phyloP scores from a whole-genome alignment of 2,113 vertebrate species.

The Acinonyx jubatus region DNA sequence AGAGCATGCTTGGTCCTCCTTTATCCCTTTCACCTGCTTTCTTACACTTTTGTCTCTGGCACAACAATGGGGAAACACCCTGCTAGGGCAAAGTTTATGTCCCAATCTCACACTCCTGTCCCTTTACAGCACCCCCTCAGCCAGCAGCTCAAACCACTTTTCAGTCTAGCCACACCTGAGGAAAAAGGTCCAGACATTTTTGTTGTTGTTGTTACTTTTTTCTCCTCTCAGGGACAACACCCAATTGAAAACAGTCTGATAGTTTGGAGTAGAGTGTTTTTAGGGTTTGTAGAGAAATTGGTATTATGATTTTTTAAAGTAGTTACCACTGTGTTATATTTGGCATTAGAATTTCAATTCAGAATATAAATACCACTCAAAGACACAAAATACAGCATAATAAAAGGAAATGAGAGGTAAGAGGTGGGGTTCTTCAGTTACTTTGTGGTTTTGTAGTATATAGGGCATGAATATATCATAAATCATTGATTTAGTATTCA shows the following conservation, averaged over 20 bases:
- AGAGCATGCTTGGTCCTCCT: background rate
- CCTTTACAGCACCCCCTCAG: accelerated
- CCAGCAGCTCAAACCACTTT: background rate
- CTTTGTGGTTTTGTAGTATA: background rate
- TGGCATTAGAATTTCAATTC: slow-evolving; percentile 38
- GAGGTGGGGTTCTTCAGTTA: background rate
- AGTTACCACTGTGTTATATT: background rate
- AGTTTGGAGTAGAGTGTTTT: background rate
- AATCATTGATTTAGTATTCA: slow-evolving; percentile 19
- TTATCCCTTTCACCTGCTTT: background rate
- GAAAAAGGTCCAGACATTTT: no score
- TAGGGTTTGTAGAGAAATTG: background rate
- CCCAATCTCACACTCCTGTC: background rate
- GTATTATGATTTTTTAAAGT: slow-evolving; percentile 4
- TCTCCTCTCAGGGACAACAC: background rate
- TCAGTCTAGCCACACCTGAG: accelerated
- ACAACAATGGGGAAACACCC: background rate
- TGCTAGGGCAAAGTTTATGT: no score
- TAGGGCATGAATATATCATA: background rate
- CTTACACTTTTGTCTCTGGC: background rate
- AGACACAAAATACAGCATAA: slow-evolving; percentile 28
- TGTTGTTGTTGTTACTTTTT: background rate
- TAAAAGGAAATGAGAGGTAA: slow-evolving; percentile 42
- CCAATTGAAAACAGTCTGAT: background rate
- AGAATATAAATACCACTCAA: background rate